Conservation (phyloP, 92 coral and sea anemone genomes). For the Epizoanthus fatuus region DNA sequence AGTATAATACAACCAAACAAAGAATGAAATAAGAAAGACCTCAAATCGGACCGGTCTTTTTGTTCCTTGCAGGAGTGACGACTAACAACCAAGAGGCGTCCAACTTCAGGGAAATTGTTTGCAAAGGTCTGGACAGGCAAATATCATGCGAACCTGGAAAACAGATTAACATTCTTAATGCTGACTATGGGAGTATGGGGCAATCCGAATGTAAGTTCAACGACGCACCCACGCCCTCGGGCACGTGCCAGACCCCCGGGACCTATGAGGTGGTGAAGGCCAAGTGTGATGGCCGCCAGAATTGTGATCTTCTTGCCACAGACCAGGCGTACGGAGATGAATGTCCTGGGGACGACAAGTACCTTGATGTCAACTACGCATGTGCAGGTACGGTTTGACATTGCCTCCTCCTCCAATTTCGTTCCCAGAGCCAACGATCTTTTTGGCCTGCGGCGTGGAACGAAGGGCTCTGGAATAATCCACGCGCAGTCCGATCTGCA, state of each 20-base stretch:
- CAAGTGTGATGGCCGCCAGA: constrained; percentile 91
- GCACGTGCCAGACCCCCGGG: constrained; percentile 88
- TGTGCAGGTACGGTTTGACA: constrained; percentile 72
- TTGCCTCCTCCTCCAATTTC: too few relatives aligned
- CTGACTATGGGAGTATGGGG: constrained; percentile 94
- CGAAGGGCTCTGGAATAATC: too few relatives aligned
- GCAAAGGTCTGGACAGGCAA: constrained; percentile 81
- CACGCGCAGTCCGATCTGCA: too few relatives aligned
- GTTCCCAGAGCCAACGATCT: too few relatives aligned
- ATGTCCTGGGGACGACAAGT: constrained; percentile 91
- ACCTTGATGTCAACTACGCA: constrained; percentile 88
- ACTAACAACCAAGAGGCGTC: not conserved
- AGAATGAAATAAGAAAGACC: too few relatives aligned
- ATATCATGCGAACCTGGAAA: constrained; percentile 89
- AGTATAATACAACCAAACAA: too few relatives aligned
- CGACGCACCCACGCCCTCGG: constrained; percentile 33
- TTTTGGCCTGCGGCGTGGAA: too few relatives aligned
- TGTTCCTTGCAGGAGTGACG: not conserved
- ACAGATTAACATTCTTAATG: constrained; percentile 78
- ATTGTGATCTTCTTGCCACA: constrained; percentile 85
- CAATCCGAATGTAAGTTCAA: constrained; percentile 66
- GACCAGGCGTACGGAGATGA: constrained; percentile 86
- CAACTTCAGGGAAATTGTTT: constrained; percentile 64
- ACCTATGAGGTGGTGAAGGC: constrained; percentile 79
- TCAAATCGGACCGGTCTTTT: too few relatives aligned